Evolutionary conservation across 1,140 invertebrate species (phyloP).

Genomic region (Heliothis subflexa): DNA sequence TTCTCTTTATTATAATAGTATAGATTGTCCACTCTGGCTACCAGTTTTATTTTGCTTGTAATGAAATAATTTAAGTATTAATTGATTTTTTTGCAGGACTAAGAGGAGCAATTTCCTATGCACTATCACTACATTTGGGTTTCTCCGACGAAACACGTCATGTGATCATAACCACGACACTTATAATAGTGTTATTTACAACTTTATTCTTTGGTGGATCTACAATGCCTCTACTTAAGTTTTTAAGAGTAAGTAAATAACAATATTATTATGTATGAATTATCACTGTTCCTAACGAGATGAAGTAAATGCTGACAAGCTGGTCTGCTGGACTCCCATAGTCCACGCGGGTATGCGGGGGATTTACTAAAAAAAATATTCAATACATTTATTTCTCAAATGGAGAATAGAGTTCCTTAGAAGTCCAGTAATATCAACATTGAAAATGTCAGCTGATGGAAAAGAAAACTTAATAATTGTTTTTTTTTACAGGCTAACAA

Average conservation of each 20-base stretch:
- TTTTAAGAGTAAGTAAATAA: conserved; percentile 86
- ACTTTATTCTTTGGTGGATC: conserved; percentile 97
- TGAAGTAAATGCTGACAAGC: too few species aligned
- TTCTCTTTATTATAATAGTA: too few species aligned
- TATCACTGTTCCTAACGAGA: background rate
- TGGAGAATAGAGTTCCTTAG: too few species aligned
- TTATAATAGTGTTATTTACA: conserved; percentile 98
- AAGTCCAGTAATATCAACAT: too few species aligned
- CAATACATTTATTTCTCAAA: too few species aligned
- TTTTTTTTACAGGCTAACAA: conserved; percentile 86
- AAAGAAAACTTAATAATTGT: background rate
- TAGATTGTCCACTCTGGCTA: too few species aligned
- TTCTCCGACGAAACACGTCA: conserved; percentile 97
- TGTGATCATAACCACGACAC: conserved; percentile 98
- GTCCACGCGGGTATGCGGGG: too few species aligned
- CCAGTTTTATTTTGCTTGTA: too few species aligned
- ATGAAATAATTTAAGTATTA: too few species aligned
- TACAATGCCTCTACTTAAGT: conserved; percentile 98
- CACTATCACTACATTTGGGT: conserved; percentile 97
- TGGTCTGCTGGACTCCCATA: too few species aligned
- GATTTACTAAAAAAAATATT: too few species aligned
- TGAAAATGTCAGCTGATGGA: background rate
- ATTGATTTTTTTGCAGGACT: conserved; percentile 88
- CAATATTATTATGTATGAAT: background rate
- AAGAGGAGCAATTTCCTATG: conserved; percentile 99